phyloP scores from a whole-genome alignment of 2,797 vertebrate species.

The Echiichthys vipera region DNA sequence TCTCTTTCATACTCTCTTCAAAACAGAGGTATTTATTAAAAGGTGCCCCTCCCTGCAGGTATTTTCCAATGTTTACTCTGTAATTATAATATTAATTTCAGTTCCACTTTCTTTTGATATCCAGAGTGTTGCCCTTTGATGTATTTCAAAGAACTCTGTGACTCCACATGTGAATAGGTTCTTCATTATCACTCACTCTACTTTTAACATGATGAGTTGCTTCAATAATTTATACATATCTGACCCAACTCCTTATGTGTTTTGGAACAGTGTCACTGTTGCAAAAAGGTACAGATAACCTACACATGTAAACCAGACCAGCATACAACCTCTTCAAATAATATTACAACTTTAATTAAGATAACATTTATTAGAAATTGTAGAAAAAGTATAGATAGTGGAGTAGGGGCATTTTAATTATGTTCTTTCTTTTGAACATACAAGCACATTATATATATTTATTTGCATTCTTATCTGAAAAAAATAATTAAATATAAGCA shows the following conservation, averaged over 20 bases:
- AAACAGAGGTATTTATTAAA: conserved; percentile 30
- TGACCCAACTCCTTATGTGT: neutral
- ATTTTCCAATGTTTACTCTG: conserved; percentile 22
- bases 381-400: neutral
- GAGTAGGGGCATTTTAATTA: neutral
- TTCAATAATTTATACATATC: conserved; percentile 23
- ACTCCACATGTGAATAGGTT: conserved; percentile 10
- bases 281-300: neutral
- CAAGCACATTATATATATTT: neutral
- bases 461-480: neutral
- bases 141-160: conserved; percentile 41
- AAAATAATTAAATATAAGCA: neutral
- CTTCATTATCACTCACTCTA: conserved; percentile 15
- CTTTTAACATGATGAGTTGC: neutral
- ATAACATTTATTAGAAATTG: neutral
- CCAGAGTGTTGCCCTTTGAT: conserved; percentile 26
- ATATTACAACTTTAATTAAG: neutral
- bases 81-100: conserved; percentile 19
- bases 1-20: neutral
- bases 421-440: neutral
- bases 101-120: conserved; percentile 19
- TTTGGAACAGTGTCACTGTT: conserved; percentile 2
- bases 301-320: neutral
- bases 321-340: neutral
- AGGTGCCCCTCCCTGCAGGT: conserved; percentile 11